phyloP scores from a whole-genome alignment of 2,797 vertebrate species.

The Coregonus ussuriensis region DNA sequence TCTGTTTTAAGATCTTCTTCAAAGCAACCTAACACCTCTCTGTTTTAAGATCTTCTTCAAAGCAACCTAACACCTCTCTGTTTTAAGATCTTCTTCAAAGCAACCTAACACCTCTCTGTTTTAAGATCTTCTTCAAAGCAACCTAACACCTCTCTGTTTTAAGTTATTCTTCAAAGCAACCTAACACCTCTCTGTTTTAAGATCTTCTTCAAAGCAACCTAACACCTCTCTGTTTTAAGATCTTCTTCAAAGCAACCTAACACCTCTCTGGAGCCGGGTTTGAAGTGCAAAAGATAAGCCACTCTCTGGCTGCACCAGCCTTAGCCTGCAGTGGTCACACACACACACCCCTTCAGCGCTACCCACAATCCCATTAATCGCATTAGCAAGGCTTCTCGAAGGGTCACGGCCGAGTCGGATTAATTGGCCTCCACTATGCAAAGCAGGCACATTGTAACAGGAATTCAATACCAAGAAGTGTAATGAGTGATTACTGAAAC shows the following conservation, averaged over 20 bases:
- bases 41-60: too few relatives aligned
- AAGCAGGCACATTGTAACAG: slow-evolving; percentile 69
- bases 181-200: too few relatives aligned
- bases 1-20: too few relatives aligned
- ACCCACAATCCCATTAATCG: slow-evolving; percentile 74
- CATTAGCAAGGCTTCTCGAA: slow-evolving; percentile 67
- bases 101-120: too few relatives aligned
- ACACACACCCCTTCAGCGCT: slow-evolving; percentile 56
- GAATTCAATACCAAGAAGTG: slow-evolving; percentile 70
- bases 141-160: too few relatives aligned
- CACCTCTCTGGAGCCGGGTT: slow-evolving; percentile 38
- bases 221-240: too few relatives aligned
- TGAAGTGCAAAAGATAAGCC: slow-evolving; percentile 44
- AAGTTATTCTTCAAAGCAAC: too few relatives aligned
- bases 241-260: slow-evolving; percentile 44
- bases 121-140: too few relatives aligned
- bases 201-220: too few relatives aligned
- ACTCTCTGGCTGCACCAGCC: slow-evolving; percentile 37
- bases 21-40: too few relatives aligned
- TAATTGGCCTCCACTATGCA: slow-evolving; percentile 78
- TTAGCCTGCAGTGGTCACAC: slow-evolving; percentile 49
- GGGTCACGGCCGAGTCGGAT: slow-evolving; percentile 69
- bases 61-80: too few relatives aligned
- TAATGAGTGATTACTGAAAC: slow-evolving; percentile 77
- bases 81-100: too few relatives aligned